These are phyloP conservation scores for Tetragnatha versicolor DNA, from an alignment of 1,140 invertebrate species.

Conservation along the genomic window DNA sequence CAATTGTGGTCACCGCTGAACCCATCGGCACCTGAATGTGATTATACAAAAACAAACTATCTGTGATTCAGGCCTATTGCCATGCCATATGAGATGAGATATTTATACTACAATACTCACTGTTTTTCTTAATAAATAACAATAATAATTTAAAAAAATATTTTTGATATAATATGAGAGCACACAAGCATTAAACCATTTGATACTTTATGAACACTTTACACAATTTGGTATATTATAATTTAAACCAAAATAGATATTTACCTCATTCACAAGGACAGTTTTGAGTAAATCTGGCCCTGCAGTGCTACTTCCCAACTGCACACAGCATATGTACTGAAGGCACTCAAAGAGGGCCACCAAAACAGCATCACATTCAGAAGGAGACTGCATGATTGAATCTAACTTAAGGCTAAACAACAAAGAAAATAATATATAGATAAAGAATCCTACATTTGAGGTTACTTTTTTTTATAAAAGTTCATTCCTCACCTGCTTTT, in stretches of 20 bases:
- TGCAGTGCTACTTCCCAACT: neutral
- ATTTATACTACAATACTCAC: no score
- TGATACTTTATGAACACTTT: no score
- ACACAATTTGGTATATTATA: no score
- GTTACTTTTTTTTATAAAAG: neutral
- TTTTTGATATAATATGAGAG: neutral
- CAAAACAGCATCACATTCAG: constrained; percentile 71
- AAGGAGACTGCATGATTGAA: constrained; percentile 66
- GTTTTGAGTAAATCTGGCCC: constrained; percentile 1
- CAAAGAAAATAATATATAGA: constrained; percentile 57
- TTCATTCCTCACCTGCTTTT: constrained; percentile 25
- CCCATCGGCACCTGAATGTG: no score
- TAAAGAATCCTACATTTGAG: constrained; percentile 20
- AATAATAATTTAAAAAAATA: no score
- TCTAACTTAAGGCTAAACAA: constrained; percentile 66
- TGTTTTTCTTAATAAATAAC: no score
- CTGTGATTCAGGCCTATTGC: no score
- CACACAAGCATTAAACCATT: no score
- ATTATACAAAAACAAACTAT: no score
- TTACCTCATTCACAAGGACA: constrained; percentile 23
- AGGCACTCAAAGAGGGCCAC: constrained; percentile 76
- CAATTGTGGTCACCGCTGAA: no score
- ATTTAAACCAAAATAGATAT: neutral
- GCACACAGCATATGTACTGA: constrained; percentile 65
- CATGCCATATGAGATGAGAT: no score